phyloP scores from a whole-genome alignment of 2,113 vertebrate genomes.

The Amia ocellicauda region DNA sequence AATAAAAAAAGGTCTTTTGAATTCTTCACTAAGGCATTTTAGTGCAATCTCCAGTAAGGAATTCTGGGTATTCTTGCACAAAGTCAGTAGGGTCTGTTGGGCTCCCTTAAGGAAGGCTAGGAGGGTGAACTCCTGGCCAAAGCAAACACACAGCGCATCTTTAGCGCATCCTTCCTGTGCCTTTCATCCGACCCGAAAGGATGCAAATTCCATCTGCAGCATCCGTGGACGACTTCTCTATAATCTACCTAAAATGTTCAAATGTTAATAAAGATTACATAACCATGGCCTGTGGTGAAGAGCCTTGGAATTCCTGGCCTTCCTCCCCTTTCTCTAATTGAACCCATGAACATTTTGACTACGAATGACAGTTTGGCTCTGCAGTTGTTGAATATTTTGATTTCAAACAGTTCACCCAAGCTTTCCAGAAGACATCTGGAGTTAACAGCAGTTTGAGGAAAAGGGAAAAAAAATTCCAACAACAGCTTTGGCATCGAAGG shows the following conservation, averaged over 20 bases:
- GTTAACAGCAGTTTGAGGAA: slow-evolving; percentile 18
- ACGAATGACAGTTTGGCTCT: slow-evolving; percentile 36
- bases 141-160: no score
- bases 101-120: no score
- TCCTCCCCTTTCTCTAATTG: slow-evolving; percentile 40
- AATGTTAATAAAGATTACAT: slow-evolving; percentile 43
- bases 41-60: no score
- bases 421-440: slow-evolving; percentile 32
- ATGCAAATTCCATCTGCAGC: neutral
- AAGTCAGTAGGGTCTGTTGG: no score
- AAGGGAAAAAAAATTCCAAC: no score
- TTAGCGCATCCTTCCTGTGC: slow-evolving; percentile 17
- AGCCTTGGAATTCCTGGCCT: slow-evolving; percentile 38
- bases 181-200: slow-evolving; percentile 7
- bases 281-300: slow-evolving; percentile 36
- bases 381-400: slow-evolving; percentile 31
- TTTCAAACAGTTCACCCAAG: slow-evolving; percentile 31
- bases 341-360: slow-evolving; percentile 42
- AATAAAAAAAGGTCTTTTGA: no score
- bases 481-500: no score
- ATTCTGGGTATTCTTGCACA: no score
- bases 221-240: neutral
- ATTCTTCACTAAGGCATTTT: no score
- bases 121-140: no score
- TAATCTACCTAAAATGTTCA: slow-evolving; percentile 36